These are phyloP conservation scores for Gari tellinella DNA, from an alignment of 2,888 invertebrate species.

Conservation along the genomic window DNA sequence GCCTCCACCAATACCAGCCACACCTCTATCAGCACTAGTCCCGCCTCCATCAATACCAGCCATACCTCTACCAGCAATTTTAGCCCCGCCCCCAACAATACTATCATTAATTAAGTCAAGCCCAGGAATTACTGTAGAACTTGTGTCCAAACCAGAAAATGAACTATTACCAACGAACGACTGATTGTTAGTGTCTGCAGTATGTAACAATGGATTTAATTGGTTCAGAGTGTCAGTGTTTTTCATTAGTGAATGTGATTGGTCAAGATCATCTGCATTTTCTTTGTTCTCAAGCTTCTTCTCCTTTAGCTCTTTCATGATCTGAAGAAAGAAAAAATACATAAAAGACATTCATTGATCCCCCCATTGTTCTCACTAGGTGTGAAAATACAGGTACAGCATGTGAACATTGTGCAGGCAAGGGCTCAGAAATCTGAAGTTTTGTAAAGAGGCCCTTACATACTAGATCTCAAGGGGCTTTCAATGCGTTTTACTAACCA, in stretches of 20 bases:
- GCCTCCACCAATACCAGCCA: too few species aligned
- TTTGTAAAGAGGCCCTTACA: too few species aligned
- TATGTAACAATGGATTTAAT: neutral
- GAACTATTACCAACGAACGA: conserved; percentile 11
- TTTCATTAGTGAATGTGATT: too few species aligned
- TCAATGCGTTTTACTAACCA: too few species aligned
- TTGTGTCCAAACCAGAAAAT: conserved; percentile 32
- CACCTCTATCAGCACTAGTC: conserved; percentile 5
- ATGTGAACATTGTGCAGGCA: too few species aligned
- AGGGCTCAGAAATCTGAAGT: too few species aligned
- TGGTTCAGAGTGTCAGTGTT: conserved; percentile 1
- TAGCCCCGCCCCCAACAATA: neutral
- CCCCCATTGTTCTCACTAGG: too few species aligned
- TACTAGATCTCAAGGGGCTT: too few species aligned
- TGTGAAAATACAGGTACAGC: too few species aligned
- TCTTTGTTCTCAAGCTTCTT: conserved; percentile 33
- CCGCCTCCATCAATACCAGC: too few species aligned
- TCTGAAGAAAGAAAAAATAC: conserved; percentile 10
- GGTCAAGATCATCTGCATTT: conserved; percentile 1
- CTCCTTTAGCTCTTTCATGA: conserved; percentile 46
- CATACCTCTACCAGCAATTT: too few species aligned
- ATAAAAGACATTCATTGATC: neutral
- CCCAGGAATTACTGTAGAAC: conserved; percentile 36
- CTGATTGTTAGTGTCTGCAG: conserved; percentile 15
- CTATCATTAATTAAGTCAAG: conserved; percentile 34